Evolutionary conservation across 2,113 vertebrate species (phyloP), one percentile per base, ranked within the genome.

Genomic region (Eulacestoma nigropectus): DNA sequence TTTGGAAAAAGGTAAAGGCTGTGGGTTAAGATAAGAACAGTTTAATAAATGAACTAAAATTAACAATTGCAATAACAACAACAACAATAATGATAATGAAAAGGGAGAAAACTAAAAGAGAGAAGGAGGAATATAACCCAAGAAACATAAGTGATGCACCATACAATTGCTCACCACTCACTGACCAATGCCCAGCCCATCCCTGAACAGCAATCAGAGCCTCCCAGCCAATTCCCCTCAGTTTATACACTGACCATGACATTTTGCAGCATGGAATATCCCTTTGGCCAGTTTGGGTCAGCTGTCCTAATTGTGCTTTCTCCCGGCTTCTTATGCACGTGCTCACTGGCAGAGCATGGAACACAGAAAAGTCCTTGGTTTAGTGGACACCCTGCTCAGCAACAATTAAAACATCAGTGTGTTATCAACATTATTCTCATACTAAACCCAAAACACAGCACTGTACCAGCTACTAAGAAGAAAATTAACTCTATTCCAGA

Each of bases 121-220:
- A 84, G 29, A 57, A 5, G 13, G 29, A 80, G n/a, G 41, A 74
- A 80, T 37, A 80, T 55, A 91, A 86, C 26, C 19, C 26, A 47
- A 42, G 68, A 74, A 53, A 42, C 39, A 73, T 41, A 84, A 59
- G 57, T 26, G 25, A 72, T 52, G 25, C 65, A 64, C 33, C 65
- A 13, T 21, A 39, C 29, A 65, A 3, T 3, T n/a, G 44, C 57
- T 72, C 33, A 26, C 22, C 11, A 68, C 16, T 59, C 41, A 67
- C 1, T 67, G 19, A 42, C 47, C 1, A 0, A 62, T 62, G 35
- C 32, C 22, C 32, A 33, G 39, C 5, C 41, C 9, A 21, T 33
- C 39, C 60, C 32, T 26, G 6, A 49, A 18, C 60, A 67, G 47
- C 27, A 19, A 10, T 0, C 0, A 1, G 46, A 11, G 1, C 32